A percentile compares a stretch with the other conserved stretches of the same genome.
phyloP scores from a whole-genome alignment of 2,113 vertebrate genomes.

The Heptranchias perlo region DNA sequence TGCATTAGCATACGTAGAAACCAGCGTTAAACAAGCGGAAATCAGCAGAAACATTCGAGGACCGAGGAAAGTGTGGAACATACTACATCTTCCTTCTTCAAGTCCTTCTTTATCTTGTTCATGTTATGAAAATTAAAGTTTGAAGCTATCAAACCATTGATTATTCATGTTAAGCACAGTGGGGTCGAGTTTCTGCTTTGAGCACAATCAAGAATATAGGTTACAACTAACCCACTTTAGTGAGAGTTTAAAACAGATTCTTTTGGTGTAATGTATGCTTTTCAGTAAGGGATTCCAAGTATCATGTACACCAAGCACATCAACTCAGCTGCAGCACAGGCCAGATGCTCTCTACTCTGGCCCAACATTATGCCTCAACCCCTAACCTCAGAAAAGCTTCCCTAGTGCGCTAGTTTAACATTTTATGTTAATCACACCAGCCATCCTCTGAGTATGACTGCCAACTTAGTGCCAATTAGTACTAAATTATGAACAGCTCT shows the following conservation, averaged over 20 bases:
- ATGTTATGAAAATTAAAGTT: neutral
- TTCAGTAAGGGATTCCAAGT: neutral
- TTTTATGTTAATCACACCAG: constrained; percentile 25
- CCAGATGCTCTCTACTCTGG: neutral
- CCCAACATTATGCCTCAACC: constrained; percentile 15
- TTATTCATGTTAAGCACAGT: neutral
- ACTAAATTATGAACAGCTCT: neutral
- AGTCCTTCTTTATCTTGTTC: neutral
- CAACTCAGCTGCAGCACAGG: neutral
- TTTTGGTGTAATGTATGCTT: neutral
- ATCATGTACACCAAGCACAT: neutral
- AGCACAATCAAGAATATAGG: no score
- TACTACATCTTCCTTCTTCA: neutral
- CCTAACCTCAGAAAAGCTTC: constrained; percentile 16
- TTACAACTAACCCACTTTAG: neutral
- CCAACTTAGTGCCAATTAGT: constrained; percentile 19
- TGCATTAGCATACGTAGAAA: neutral
- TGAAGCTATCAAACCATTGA: neutral
- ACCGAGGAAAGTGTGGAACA: neutral
- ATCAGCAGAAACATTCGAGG: neutral
- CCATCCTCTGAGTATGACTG: neutral
- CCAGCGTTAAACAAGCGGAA: neutral
- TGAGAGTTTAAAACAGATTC: neutral
- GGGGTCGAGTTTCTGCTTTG: no score
- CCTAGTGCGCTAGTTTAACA: neutral